Conservation (phyloP, 1,140 invertebrate genomes). For the Trialeurodes vaporariorum region DNA sequence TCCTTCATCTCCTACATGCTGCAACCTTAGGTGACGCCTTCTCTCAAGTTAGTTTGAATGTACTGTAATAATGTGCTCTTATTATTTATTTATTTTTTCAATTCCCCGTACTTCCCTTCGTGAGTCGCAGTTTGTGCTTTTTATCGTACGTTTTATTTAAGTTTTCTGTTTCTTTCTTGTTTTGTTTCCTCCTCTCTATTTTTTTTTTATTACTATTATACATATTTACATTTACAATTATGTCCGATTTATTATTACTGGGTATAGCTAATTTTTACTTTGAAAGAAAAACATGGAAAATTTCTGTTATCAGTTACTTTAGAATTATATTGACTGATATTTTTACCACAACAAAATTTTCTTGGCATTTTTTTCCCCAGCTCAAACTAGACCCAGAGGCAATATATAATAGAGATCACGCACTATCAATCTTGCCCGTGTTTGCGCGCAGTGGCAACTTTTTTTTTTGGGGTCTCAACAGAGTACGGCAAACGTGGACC, state of each 20-base stretch:
- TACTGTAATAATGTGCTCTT: too few species aligned
- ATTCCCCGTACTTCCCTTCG: too few species aligned
- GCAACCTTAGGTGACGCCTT: too few species aligned
- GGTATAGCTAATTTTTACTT: neutral
- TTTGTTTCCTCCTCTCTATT: neutral
- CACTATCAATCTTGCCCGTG: too few species aligned
- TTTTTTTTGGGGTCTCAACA: too few species aligned
- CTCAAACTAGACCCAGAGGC: too few species aligned
- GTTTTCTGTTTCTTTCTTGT: neutral
- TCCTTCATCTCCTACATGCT: too few species aligned
- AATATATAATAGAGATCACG: too few species aligned
- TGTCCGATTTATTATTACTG: too few species aligned
- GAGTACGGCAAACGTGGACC: too few species aligned
- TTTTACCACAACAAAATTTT: neutral
- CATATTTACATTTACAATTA: neutral
- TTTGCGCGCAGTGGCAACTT: too few species aligned
- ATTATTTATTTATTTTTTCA: neutral
- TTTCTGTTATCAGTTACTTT: neutral
- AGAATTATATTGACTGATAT: neutral
- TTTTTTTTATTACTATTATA: neutral
- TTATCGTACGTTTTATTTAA: neutral
- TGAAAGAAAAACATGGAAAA: neutral
- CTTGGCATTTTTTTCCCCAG: neutral
- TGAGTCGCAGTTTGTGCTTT: neutral
- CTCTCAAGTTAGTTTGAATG: too few species aligned